Evolutionary conservation across 2,888 invertebrate genomes (phyloP).

Genomic region (Argyresthia goedartella): DNA sequence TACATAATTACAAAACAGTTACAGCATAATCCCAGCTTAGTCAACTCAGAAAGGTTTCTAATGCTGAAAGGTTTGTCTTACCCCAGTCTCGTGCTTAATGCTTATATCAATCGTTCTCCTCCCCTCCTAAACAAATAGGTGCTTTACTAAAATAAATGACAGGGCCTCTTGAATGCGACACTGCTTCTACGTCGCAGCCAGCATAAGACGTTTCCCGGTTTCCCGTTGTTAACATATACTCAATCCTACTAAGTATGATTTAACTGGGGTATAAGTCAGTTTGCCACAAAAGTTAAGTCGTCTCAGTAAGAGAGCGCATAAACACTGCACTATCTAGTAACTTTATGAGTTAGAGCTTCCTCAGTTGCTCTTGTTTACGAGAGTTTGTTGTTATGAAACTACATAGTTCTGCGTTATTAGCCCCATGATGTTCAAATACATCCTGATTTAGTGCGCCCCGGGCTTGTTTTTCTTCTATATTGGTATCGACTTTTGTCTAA

Average conservation of each 20-base stretch:
- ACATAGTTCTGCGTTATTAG: conserved; percentile 27
- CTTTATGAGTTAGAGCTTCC: conserved; percentile 14
- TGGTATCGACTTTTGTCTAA: neutral
- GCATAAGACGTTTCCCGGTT: neutral
- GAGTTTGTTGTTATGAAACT: conserved; percentile 26
- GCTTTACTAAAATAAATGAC: neutral
- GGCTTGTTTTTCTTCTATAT: conserved; percentile 24
- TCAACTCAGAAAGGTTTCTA: too few species aligned
- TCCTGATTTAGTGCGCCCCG: conserved; percentile 7
- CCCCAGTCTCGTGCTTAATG: too few species aligned
- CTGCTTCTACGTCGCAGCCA: neutral
- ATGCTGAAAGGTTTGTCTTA: too few species aligned
- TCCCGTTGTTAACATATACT: neutral
- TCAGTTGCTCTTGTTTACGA: conserved; percentile 24
- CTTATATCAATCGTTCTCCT: neutral
- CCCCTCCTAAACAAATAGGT: neutral
- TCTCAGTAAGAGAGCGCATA: neutral
- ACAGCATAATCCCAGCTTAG: too few species aligned
- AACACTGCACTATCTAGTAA: neutral
- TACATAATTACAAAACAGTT: too few species aligned
- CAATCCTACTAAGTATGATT: neutral
- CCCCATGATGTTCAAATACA: conserved; percentile 33
- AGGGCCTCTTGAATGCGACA: neutral
- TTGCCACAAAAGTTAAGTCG: neutral
- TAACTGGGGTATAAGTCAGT: neutral